phyloP scores from a whole-genome alignment of 2,113 vertebrate genomes.

The Reinhardtius hippoglossoides region DNA sequence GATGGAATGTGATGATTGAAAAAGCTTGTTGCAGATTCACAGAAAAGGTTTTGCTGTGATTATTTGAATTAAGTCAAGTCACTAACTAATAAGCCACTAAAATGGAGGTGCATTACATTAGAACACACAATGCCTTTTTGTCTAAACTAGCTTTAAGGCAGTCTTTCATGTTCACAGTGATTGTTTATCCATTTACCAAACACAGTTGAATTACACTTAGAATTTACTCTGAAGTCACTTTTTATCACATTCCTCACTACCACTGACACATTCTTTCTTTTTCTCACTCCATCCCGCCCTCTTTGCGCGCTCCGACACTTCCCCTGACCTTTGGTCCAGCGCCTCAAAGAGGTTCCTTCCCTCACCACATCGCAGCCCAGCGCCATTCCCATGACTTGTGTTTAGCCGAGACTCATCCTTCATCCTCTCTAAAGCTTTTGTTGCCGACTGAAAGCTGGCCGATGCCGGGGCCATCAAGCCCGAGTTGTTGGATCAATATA shows the following conservation, averaged over 20 bases:
- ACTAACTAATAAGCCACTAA: background rate
- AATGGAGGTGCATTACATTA: background rate
- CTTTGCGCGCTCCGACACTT: conserved; percentile 44
- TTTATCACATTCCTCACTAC: conserved; percentile 64
- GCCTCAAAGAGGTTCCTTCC: conserved; percentile 70
- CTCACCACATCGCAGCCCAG: conserved; percentile 45
- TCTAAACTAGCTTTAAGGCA: conserved; percentile 9
- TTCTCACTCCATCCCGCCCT: conserved; percentile 45
- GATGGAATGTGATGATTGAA: too few species aligned
- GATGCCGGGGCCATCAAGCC: conserved; percentile 78
- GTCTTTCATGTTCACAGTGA: conserved; percentile 35
- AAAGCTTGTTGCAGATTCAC: background rate
- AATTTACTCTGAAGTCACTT: conserved; percentile 66
- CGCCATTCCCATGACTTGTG: conserved; percentile 70
- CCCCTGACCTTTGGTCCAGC: conserved; percentile 62
- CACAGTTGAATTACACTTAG: conserved; percentile 17
- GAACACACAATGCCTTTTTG: background rate
- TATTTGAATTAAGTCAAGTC: background rate
- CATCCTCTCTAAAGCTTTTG: conserved; percentile 80
- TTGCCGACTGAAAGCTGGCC: conserved; percentile 77
- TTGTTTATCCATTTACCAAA: conserved; percentile 39
- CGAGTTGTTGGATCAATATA: conserved; percentile 83
- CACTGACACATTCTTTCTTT: conserved; percentile 60
- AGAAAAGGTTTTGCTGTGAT: background rate
- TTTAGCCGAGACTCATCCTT: conserved; percentile 72